Evolutionary conservation across 2,797 vertebrate genomes (phyloP), one percentile per base, ranked within the genome.

Genomic region (Sebastes steindachneri): DNA sequence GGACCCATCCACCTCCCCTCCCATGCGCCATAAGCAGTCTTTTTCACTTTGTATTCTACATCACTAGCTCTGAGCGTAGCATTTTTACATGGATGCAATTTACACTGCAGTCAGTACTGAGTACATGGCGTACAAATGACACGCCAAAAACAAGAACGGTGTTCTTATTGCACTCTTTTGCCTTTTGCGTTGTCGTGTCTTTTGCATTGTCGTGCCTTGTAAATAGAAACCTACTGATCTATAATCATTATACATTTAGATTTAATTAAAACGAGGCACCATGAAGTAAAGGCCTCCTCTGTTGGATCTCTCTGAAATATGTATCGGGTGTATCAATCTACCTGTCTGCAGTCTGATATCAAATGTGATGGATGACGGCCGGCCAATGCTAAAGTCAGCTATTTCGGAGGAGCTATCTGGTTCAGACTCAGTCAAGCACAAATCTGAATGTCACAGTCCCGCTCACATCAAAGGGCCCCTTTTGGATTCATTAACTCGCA

Each of bases 361-460:
- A 88, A 87, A 92, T 78, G 91, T 93, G 92, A 95, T 92, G 91
- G 93, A 94, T 93, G 86, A 83, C 35, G 82, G 75, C 83, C 58
- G 76, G 79, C 93, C 91, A 79, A 87, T 83, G 92, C 90, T 88
- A 87, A 89, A 88, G 93, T 93, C 92, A 92, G 93, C 94, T 91
- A 69, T 92, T 93, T 93, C 88, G 45, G 74, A 81, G 82, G 51
- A 79, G 89, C 88, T 91, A 90, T 94, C 89, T 91, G 82, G 84
- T 93, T 92, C 92, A 88, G 88, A 93, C 89, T 89, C 86, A 89
- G 84, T 80, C 86, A 72, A 82, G 88, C 88, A 82, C 86, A 87
- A 92, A 90, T 92, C 85, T 94, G 91, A 93, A 92, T 91, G 92
- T 93, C 93, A 93, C 90, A 94, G 92, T 88, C 80, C 83, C 70